These are phyloP conservation scores for Turnix velox DNA, from an alignment of 2,113 vertebrate species.

Conservation along the genomic window DNA sequence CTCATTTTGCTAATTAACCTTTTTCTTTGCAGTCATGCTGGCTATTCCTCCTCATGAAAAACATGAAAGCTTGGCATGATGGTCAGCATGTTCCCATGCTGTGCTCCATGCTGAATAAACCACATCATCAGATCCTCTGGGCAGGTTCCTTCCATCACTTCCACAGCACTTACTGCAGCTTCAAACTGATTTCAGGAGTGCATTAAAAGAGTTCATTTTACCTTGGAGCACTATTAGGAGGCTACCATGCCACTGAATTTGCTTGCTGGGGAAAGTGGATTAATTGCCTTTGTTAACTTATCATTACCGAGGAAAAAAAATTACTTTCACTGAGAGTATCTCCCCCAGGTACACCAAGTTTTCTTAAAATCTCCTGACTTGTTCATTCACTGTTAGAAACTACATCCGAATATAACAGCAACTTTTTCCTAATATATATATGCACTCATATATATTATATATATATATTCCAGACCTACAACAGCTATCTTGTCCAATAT, in stretches of 20 bases:
- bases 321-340: neutral
- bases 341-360: neutral
- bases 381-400: neutral
- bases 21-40: neutral
- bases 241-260: neutral
- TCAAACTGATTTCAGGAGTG: neutral
- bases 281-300: conserved; percentile 52
- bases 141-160: neutral
- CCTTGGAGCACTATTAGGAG: neutral
- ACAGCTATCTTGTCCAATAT: neutral
- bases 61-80: rapidly evolving
- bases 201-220: neutral
- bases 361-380: neutral
- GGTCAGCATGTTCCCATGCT: rapidly evolving
- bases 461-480: neutral
- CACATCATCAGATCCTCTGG: neutral
- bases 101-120: neutral
- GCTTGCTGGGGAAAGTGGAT: neutral
- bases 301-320: neutral
- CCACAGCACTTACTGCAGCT: neutral
- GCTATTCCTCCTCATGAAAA: neutral
- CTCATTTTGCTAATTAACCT: neutral
- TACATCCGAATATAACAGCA: too few relatives aligned
- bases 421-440: conserved; percentile 26
- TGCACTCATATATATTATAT: neutral